phyloP scores from a whole-genome alignment of 2,113 vertebrate genomes.

The Anas platyrhynchos region DNA sequence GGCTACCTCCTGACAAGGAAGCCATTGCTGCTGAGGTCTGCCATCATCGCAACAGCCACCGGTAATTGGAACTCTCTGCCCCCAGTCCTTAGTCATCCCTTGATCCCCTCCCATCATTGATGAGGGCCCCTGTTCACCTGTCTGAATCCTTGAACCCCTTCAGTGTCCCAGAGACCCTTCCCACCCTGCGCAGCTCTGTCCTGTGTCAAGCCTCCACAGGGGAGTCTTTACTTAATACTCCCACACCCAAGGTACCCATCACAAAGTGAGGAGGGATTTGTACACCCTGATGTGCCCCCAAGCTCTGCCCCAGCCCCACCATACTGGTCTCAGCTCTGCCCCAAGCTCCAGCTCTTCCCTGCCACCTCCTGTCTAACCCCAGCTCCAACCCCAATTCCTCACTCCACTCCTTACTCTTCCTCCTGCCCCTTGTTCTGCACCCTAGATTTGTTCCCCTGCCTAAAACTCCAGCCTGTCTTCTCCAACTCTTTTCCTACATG shows the following conservation, averaged over 20 bases:
- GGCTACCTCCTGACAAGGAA: neutral
- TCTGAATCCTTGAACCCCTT: neutral
- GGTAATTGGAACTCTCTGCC: neutral
- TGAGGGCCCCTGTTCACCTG: neutral
- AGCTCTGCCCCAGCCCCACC: neutral
- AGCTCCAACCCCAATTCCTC: neutral
- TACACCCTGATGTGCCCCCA: neutral
- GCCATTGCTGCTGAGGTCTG: neutral
- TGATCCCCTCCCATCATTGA: neutral
- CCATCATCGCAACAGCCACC: neutral
- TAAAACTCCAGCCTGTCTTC: neutral
- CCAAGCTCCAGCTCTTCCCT: neutral
- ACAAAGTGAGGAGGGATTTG: neutral
- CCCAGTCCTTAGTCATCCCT: neutral
- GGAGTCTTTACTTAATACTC: neutral
- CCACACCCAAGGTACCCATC: neutral
- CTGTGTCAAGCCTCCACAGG: neutral
- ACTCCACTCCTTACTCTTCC: neutral
- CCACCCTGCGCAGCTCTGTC: neutral
- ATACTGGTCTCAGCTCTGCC: neutral
- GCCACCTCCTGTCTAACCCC: neutral
- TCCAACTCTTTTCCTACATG: neutral
- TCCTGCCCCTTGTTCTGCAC: neutral
- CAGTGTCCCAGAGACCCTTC: neutral
- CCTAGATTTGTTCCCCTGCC: neutral